phyloP scores from a whole-genome alignment of 2,113 vertebrate genomes.

The Heterochromis multidens region DNA sequence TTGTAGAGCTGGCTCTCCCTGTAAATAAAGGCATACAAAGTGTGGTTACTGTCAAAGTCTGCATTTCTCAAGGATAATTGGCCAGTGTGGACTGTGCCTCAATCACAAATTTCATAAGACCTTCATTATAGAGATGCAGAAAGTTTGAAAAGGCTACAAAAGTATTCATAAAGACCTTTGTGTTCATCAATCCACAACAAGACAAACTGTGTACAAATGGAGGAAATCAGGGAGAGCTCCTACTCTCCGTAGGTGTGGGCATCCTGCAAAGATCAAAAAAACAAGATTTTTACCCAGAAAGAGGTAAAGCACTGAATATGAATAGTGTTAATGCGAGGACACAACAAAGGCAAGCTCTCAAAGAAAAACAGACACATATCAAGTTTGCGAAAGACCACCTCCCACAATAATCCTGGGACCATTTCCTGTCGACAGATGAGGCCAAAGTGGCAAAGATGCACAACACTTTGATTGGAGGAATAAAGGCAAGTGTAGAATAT shows the following conservation, averaged over 20 bases:
- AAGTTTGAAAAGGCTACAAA: background rate
- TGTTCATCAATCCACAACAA: accelerated
- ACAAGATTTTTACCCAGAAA: background rate
- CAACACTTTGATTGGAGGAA: background rate
- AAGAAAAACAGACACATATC: background rate
- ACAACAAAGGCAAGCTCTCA: background rate
- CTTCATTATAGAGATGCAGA: background rate
- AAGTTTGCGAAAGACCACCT: background rate
- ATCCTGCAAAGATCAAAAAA: background rate
- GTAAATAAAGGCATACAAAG: background rate
- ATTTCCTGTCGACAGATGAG: background rate
- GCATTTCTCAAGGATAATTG: background rate
- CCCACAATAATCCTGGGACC: background rate
- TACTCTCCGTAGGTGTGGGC: background rate
- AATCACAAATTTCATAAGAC: background rate
- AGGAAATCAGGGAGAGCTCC: background rate
- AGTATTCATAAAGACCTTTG: background rate
- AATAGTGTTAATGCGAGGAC: background rate
- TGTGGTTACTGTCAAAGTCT: background rate
- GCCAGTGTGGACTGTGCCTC: background rate
- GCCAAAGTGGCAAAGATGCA: background rate
- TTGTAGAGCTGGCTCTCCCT: background rate
- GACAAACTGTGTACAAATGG: background rate
- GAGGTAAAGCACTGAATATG: background rate
- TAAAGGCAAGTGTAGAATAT: no score